phyloP scores from a whole-genome alignment of 35 echinoderm and acorn worm genomes.

The Apostichopus californicus region DNA sequence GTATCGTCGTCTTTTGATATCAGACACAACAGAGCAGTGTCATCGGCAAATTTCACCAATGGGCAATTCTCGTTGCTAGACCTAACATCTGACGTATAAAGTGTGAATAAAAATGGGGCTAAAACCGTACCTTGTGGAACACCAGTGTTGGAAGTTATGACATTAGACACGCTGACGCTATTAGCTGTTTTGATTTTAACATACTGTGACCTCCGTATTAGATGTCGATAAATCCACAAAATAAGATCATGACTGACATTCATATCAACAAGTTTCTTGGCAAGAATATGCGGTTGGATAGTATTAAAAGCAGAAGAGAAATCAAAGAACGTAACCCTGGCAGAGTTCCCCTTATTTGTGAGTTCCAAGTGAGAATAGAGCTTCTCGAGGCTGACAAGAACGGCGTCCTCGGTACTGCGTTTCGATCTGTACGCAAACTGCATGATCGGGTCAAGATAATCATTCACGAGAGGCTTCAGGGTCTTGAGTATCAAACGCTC shows the following conservation, averaged over 20 bases:
- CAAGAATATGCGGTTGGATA: conserved; percentile 3
- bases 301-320: conserved; percentile 39
- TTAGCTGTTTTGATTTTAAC: not conserved
- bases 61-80: not conserved
- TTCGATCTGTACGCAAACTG: not conserved
- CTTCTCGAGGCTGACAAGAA: not conserved
- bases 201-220: not conserved
- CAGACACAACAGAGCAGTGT: not conserved
- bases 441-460: not conserved
- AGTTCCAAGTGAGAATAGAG: too few relatives aligned
- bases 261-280: not conserved
- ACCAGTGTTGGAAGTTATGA: not conserved
- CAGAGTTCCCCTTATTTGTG: too few relatives aligned
- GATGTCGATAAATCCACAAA: not conserved
- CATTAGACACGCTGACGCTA: not conserved
- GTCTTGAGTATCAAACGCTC: not conserved
- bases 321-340: not conserved
- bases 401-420: not conserved
- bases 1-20: not conserved
- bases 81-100: not conserved
- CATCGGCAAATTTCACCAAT: conserved; percentile 4
- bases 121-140: not conserved
- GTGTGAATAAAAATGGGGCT: conserved; percentile 4
- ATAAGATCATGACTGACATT: not conserved
- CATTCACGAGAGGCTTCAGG: not conserved